A percentile compares a stretch with the other conserved stretches of the same genome.
Conservation (phyloP, 92 coral and sea anemone species). For the Paramuricea clavata region DNA sequence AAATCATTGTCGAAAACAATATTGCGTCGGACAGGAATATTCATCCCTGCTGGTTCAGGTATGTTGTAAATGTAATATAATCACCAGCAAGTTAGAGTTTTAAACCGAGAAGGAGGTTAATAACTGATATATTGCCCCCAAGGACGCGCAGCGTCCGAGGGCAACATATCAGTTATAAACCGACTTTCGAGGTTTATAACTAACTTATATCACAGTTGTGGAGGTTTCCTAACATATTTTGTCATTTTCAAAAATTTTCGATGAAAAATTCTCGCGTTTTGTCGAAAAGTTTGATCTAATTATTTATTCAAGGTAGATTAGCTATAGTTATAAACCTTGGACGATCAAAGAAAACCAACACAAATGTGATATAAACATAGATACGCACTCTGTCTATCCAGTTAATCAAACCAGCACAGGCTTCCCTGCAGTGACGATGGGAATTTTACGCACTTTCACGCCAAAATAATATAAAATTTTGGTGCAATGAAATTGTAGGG, state of each 20-base stretch:
- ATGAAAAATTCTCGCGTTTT: slow-evolving; percentile 2
- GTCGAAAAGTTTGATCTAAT: background rate
- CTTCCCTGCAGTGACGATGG: slow-evolving; percentile 14
- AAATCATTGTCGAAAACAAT: slow-evolving; percentile 56
- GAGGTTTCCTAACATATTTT: background rate
- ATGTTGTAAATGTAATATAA: slow-evolving; percentile 14
- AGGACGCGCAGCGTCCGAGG: background rate
- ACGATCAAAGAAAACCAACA: background rate
- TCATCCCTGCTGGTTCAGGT: slow-evolving; percentile 61
- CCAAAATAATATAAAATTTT: slow-evolving; percentile 10
- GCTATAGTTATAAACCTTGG: background rate
- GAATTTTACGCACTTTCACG: slow-evolving; percentile 35
- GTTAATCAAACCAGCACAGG: slow-evolving; percentile 28
- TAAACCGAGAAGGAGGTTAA: too few species aligned
- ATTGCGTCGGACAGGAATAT: slow-evolving; percentile 55
- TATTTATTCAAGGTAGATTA: background rate
- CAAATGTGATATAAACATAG: slow-evolving; percentile 5
- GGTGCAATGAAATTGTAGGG: slow-evolving; percentile 19
- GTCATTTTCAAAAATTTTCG: background rate
- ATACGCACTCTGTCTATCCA: slow-evolving; percentile 3
- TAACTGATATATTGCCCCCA: too few species aligned
- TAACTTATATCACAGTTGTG: background rate
- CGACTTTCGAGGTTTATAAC: slow-evolving; percentile 2
- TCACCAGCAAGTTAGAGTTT: background rate
- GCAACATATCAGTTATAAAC: too few species aligned